A percentile compares a stretch with the other conserved stretches of the same genome.
phyloP scores from a whole-genome alignment of 1,140 invertebrate genomes.

The Nasonia giraulti region DNA sequence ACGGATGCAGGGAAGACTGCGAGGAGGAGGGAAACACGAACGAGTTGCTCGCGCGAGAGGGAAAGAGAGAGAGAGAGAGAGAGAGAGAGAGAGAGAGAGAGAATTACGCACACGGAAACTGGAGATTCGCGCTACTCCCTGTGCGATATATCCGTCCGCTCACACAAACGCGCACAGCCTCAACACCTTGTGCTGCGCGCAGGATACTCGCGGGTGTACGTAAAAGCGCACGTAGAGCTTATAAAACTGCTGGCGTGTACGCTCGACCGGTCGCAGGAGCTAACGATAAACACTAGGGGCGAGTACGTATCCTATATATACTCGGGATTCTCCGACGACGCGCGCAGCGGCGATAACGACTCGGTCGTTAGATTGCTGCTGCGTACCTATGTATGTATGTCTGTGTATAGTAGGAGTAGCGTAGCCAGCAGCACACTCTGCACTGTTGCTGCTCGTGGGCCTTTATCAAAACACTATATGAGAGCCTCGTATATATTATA shows the following conservation, averaged over 20 bases:
- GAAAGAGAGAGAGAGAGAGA: not conserved
- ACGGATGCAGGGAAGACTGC: constrained; percentile 32
- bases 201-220: not conserved
- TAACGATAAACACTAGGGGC: not conserved
- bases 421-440: not conserved
- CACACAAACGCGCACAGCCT: not conserved
- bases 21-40: constrained; percentile 2
- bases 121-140: not conserved
- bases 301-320: not conserved
- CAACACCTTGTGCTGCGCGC: not conserved
- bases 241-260: not conserved
- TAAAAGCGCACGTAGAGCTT: not conserved
- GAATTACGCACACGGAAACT: not conserved
- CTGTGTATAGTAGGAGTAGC: not conserved
- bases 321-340: not conserved
- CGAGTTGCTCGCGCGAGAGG: not conserved
- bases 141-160: not conserved
- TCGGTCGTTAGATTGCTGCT: not conserved
- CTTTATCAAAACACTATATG: not conserved
- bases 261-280: not conserved
- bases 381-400: not conserved
- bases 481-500: not conserved
- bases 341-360: not conserved
- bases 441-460: not conserved
- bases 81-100: not conserved